Conservation (phyloP, 2,888 invertebrate genomes). For the Eugnorisma glareosa region DNA sequence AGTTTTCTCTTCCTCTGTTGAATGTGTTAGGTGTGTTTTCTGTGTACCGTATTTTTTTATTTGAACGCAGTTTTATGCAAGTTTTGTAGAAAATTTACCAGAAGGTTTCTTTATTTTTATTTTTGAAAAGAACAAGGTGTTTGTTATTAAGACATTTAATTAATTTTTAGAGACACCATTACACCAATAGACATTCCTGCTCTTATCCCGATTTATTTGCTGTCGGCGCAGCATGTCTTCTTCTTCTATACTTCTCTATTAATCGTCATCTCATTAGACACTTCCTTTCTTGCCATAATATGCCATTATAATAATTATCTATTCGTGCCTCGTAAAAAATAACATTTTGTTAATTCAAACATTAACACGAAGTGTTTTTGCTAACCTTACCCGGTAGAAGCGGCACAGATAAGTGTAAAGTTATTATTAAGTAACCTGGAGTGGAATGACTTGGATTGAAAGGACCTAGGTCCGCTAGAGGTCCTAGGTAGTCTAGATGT, state of each 20-base stretch:
- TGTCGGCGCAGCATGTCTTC: too few species aligned
- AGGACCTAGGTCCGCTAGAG: slow-evolving; percentile 36
- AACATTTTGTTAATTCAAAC: background rate
- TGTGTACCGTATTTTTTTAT: background rate
- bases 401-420: slow-evolving; percentile 67
- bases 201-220: too few species aligned
- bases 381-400: slow-evolving; percentile 54
- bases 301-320: too few species aligned
- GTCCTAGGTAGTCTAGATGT: slow-evolving; percentile 26
- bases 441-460: slow-evolving; percentile 65
- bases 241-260: too few species aligned
- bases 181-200: too few species aligned
- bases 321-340: background rate
- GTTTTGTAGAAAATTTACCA: background rate
- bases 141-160: background rate
- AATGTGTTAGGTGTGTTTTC: background rate
- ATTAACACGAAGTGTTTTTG: slow-evolving; percentile 14
- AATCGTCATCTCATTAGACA: too few species aligned
- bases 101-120: background rate
- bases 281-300: too few species aligned
- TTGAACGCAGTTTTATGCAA: background rate
- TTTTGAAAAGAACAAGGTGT: background rate
- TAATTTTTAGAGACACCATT: background rate
- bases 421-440: slow-evolving; percentile 67
- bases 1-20: background rate